phyloP scores from a whole-genome alignment of 2,113 vertebrate species.

The Pelusios castaneus region DNA sequence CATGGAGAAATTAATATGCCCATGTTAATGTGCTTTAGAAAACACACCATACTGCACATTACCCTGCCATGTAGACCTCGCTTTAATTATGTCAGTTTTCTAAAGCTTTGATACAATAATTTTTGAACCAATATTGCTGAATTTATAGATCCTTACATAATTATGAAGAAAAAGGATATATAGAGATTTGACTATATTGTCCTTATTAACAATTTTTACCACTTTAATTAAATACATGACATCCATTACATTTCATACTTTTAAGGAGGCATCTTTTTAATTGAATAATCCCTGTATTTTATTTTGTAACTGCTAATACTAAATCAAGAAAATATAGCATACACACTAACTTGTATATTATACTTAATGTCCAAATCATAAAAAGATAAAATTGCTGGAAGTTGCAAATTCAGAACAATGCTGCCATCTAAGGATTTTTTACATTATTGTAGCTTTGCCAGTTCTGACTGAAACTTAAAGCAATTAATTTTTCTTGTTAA shows the following conservation, averaged over 20 bases:
- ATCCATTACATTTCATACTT: slow-evolving; percentile 37
- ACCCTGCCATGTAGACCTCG: background rate
- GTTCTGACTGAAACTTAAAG: background rate
- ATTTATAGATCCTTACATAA: background rate
- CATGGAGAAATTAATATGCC: background rate
- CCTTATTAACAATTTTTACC: background rate
- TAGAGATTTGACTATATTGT: background rate
- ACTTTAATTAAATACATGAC: slow-evolving; percentile 19
- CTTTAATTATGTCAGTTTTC: slow-evolving; percentile 39
- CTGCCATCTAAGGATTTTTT: slow-evolving; percentile 65
- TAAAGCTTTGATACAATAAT: slow-evolving; percentile 60
- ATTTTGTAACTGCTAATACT: slow-evolving; percentile 24
- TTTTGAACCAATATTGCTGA: slow-evolving; percentile 21
- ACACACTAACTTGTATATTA: background rate
- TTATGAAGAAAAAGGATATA: background rate
- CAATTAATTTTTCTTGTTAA: fast-evolving
- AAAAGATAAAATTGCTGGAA: background rate
- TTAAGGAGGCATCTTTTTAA: background rate
- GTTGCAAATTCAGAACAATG: slow-evolving; percentile 31
- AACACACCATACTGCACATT: background rate
- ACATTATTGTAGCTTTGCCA: slow-evolving; percentile 15
- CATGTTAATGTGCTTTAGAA: no score
- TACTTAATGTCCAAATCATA: background rate
- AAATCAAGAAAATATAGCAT: background rate
- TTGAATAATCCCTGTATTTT: background rate